These are phyloP conservation scores for Drosophila kambysellisi DNA, from an alignment of 2,888 invertebrate genomes.

Conservation along the genomic window DNA sequence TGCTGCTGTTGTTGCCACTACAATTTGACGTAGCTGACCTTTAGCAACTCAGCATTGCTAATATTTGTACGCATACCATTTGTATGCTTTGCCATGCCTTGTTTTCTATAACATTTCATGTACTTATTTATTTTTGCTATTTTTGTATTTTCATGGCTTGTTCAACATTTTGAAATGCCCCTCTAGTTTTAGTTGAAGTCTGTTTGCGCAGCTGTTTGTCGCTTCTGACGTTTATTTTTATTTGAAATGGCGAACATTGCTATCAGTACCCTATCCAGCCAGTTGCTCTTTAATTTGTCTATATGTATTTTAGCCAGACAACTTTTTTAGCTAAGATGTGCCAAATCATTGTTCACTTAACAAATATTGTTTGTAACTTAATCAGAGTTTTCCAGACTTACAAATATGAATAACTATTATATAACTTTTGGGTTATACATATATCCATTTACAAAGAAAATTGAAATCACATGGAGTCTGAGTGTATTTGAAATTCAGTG, in stretches of 20 bases:
- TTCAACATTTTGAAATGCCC: background rate
- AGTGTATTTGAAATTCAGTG: constrained; percentile 2
- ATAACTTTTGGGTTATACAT: no score
- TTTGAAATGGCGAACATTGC: constrained; percentile 1
- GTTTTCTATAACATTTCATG: constrained; percentile 9
- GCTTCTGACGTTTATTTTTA: background rate
- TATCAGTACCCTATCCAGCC: background rate
- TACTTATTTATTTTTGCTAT: background rate
- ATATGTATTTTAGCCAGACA: background rate
- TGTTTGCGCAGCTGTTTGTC: constrained; percentile 46
- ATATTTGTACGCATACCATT: constrained; percentile 26
- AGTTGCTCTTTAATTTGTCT: background rate
- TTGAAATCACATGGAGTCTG: background rate
- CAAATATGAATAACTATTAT: background rate
- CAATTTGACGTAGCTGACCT: constrained; percentile 25
- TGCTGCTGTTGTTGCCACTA: constrained; percentile 16
- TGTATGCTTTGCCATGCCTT: constrained; percentile 10
- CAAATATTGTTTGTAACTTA: background rate
- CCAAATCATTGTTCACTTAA: background rate
- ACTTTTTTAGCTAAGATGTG: background rate
- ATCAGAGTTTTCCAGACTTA: background rate
- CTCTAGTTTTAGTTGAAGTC: background rate
- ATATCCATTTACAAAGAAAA: background rate
- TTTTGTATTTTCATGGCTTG: constrained; percentile 8
- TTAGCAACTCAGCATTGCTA: constrained; percentile 22